These are phyloP conservation scores for Tridacna gigas DNA, from an alignment of 2,888 invertebrate species.

Conservation along the genomic window DNA sequence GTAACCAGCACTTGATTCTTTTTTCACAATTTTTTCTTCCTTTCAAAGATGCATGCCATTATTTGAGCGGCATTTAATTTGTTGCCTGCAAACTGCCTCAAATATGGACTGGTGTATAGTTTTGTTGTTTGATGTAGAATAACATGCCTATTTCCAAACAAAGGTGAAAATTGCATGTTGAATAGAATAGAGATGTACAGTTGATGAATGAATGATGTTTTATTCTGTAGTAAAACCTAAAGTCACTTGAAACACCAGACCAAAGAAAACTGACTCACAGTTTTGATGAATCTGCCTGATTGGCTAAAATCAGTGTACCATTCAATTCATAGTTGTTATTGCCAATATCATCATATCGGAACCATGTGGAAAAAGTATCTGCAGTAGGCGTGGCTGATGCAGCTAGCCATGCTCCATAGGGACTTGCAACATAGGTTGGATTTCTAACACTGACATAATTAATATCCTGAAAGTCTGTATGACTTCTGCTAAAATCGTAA, in stretches of 20 bases:
- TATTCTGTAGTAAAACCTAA: background rate
- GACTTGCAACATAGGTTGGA: slow-evolving; percentile 71
- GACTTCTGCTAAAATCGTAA: slow-evolving; percentile 65
- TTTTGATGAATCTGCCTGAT: slow-evolving; percentile 16
- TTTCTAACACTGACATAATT: slow-evolving; percentile 39
- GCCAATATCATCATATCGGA: slow-evolving; percentile 36
- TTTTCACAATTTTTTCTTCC: too few relatives aligned
- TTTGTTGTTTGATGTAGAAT: too few relatives aligned
- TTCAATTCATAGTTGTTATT: slow-evolving; percentile 33
- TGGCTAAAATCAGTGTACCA: slow-evolving; percentile 40
- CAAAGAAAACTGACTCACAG: slow-evolving; percentile 1
- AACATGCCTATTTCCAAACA: too few relatives aligned
- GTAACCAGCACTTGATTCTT: too few relatives aligned
- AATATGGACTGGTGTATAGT: too few relatives aligned
- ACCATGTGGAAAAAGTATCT: slow-evolving; percentile 77
- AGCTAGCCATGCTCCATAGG: slow-evolving; percentile 71
- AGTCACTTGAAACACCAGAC: background rate
- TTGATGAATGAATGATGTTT: too few relatives aligned
- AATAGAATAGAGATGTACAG: too few relatives aligned
- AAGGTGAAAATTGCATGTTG: too few relatives aligned
- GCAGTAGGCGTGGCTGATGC: slow-evolving; percentile 64
- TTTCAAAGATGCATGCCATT: too few relatives aligned
- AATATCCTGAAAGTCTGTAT: slow-evolving; percentile 58
- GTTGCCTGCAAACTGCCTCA: too few relatives aligned
- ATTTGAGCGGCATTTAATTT: too few relatives aligned